These are phyloP conservation scores for Caranx ignobilis DNA, from an alignment of 2,113 vertebrate genomes.

Conservation along the genomic window DNA sequence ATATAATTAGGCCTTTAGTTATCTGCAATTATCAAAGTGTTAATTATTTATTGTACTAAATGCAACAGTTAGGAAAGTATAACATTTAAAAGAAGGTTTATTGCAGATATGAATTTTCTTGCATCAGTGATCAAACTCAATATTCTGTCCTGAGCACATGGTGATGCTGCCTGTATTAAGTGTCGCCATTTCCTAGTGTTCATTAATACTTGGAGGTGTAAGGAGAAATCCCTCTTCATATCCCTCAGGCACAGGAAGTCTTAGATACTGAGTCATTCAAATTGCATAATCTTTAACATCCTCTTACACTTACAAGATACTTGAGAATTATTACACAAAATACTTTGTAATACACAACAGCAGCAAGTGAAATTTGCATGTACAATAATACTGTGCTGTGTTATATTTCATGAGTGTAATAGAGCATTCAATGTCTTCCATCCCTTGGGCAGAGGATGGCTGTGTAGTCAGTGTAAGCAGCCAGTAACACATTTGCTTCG, in stretches of 20 bases:
- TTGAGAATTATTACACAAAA: not conserved
- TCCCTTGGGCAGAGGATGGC: conserved; percentile 15
- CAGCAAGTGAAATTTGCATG: not conserved
- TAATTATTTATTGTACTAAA: not conserved
- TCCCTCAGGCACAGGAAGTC: not conserved
- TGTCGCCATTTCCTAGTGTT: conserved; percentile 10
- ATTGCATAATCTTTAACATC: not conserved
- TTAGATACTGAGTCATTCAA: conserved; percentile 7
- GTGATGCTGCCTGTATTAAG: conserved; percentile 11
- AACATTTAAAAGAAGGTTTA: not conserved
- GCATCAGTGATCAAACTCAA: not conserved
- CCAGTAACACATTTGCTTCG: conserved; percentile 46
- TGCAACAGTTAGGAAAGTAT: not conserved
- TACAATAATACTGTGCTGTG: not conserved
- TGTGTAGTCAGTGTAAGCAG: conserved; percentile 26
- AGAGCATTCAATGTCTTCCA: not conserved
- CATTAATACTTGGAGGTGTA: conserved; percentile 12
- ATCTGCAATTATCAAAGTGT: not conserved
- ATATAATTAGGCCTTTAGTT: conserved; percentile 19
- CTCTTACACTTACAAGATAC: not conserved
- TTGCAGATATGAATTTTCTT: too few species aligned
- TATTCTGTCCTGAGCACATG: conserved; percentile 4
- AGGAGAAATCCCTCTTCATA: conserved; percentile 17
- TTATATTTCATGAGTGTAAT: not conserved
- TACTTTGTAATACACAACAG: not conserved